Evolutionary conservation across 2,888 invertebrate genomes (phyloP), one percentile per base, ranked within the genome.

Genomic region (Campoplex nolae): DNA sequence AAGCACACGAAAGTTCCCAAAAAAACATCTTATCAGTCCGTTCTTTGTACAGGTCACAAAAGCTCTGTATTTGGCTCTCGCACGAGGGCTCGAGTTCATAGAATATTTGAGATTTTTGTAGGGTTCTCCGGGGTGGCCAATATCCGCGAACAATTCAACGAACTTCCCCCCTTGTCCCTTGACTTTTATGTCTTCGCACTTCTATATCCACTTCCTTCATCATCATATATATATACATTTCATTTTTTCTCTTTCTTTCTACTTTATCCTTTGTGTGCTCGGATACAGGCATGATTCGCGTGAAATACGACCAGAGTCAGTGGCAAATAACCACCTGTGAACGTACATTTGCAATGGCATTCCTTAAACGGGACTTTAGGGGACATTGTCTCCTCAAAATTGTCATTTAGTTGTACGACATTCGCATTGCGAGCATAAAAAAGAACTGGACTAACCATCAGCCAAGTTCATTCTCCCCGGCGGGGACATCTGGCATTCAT

Each of bases 251-350:
- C 13, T 67, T 8, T 67, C 3, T 32, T 16, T 65, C 38, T n/a
- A 3, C 18, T 18, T 67, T 56, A 8, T 7, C 74, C 3, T 58
- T n/a, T 42, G 45, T 58, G n/a, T 28, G 70, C 13, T 7, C 38
- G 23, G 48, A 16, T 68, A 35, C 13, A 16, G 18, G 58, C 70
- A n/a, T 51, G 58, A 79, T 70, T 58, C 70, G 70, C 54, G 45
- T 42, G 58, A 70, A 58, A 79, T 58, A 79, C 70, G 70, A 70
- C 45, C 32, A 70, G 45, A 58, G 45, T 70, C 28, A 70, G 58
- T 70, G 70, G 70, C 79, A 32, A 79, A 58, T 70, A 70, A 79
- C 79, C 79, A 79, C 70, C 58, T 79, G 79, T 79, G 58, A 79
- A 13, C 18, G 56, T n/a, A 71, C 58, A 71, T 79, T 67, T 42